These are phyloP conservation scores for Thryonomys swinderianus DNA, from an alignment of 2,113 vertebrate species.

Conservation along the genomic window DNA sequence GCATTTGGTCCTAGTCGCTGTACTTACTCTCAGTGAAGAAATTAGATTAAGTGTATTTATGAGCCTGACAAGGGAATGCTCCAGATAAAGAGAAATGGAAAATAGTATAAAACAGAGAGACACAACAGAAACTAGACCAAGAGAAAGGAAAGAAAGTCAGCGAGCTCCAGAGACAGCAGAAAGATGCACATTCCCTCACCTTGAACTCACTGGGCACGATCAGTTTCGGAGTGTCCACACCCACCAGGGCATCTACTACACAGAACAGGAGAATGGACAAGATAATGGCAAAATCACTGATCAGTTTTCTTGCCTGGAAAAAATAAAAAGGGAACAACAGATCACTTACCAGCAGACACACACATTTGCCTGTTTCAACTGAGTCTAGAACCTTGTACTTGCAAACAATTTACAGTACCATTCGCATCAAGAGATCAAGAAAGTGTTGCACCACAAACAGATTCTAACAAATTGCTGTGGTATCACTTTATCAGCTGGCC, in stretches of 20 bases:
- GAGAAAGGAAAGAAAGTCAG: background rate
- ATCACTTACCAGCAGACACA: background rate
- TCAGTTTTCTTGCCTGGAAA: constrained; percentile 95
- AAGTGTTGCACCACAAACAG: background rate
- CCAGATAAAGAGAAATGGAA: background rate
- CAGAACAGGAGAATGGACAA: constrained; percentile 98
- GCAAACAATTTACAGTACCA: background rate
- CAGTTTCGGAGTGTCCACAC: constrained; percentile 97
- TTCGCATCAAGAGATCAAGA: constrained; percentile 3
- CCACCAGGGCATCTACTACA: constrained; percentile 94
- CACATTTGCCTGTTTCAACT: fast-evolving
- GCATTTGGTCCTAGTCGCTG: background rate
- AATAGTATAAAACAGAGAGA: background rate
- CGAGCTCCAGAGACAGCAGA: background rate
- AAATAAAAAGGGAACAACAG: background rate
- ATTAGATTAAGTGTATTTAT: background rate
- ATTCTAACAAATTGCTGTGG: background rate
- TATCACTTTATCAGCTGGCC: background rate
- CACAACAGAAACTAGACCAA: background rate
- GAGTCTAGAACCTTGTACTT: constrained; percentile 3
- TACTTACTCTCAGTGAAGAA: constrained; percentile 47
- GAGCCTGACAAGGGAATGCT: background rate
- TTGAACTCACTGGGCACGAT: constrained; percentile 99
- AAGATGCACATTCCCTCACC: constrained; percentile 85
- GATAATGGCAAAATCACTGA: constrained; percentile 99